Evolutionary conservation across 2,113 vertebrate species (phyloP), one percentile per base, ranked within the genome.

Genomic region (Leucosticte australis): DNA sequence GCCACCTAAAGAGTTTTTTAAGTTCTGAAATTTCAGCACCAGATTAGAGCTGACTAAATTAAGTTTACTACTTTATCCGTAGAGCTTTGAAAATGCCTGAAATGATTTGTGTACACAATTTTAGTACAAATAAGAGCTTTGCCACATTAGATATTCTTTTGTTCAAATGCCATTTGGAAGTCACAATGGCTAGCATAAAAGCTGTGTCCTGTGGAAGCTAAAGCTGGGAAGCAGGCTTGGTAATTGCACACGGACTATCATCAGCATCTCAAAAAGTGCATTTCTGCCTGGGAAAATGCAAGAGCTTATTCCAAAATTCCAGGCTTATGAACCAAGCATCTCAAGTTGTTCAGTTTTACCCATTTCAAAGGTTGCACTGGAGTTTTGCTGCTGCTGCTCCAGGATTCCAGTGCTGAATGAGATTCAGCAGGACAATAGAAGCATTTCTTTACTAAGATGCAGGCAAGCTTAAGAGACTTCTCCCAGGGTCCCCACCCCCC

Each of bases 121-220:
- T 96, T 62, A 78, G 65, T 63, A 68, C 80, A 93, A 92, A 81
- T 70, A 84, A 92, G 68, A 83, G 92, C 86, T 94, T 95, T 93
- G 90, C 80, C 89, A 94, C 94, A 94, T 96, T 95, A 96, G 83
- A 89, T 87, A 97, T 94, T 96, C 95, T 93, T 97, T 95, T 97
- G 96, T 97, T 93, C 86, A 56, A 93, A 75, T 84, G 53, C 92
- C 87, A 84, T 95, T 93, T 81, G 83, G 78, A 90, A 96, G 90
- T 94, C 89, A 94, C 90, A 96, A 92, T 92, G 64, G 83, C 83
- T 49, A 93, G 64, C 47, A 67, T 78, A 90, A 97, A 96, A 92
- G 90, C 88, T 55, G 62, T 46, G 63, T 89, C 73, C 90, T 64
- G 8, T 62, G 35, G 44, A 95, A 89, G 57, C 44, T 86, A 92